Percentiles rank a stretch among this genome's conserved stretches.
These are phyloP conservation scores for Odontothrips loti DNA, from an alignment of 2,888 invertebrate species.

Conservation along the genomic window DNA sequence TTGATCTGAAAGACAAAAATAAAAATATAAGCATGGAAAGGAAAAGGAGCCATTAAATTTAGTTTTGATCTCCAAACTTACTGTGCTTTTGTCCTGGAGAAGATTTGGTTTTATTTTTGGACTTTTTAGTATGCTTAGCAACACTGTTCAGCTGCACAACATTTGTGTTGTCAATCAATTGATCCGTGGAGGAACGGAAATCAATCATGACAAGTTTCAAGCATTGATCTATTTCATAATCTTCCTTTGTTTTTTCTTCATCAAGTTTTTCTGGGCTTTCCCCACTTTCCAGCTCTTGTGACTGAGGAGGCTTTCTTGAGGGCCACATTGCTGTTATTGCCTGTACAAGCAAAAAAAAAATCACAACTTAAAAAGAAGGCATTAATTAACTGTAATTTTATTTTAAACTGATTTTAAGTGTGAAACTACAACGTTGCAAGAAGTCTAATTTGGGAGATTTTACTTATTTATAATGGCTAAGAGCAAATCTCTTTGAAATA, in stretches of 20 bases:
- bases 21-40: neutral
- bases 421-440: neutral
- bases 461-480: neutral
- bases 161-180: neutral
- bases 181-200: neutral
- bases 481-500: too few species aligned
- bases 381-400: neutral
- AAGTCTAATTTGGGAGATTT: neutral
- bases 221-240: neutral
- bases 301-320: neutral
- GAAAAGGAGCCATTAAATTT: neutral
- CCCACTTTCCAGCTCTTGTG: neutral
- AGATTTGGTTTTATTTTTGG: neutral
- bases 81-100: neutral
- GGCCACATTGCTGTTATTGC: neutral
- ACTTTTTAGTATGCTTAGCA: neutral
- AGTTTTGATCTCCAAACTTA: neutral
- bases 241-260: neutral
- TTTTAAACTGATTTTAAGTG: neutral
- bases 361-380: neutral
- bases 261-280: neutral
- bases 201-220: slow-evolving; percentile 12
- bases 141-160: neutral
- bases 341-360: neutral
- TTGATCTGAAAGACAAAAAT: neutral